Base-by-base conservation (phyloP, 1,140 invertebrate genomes). In the Diachasmimorpha longicaudata region DNA sequence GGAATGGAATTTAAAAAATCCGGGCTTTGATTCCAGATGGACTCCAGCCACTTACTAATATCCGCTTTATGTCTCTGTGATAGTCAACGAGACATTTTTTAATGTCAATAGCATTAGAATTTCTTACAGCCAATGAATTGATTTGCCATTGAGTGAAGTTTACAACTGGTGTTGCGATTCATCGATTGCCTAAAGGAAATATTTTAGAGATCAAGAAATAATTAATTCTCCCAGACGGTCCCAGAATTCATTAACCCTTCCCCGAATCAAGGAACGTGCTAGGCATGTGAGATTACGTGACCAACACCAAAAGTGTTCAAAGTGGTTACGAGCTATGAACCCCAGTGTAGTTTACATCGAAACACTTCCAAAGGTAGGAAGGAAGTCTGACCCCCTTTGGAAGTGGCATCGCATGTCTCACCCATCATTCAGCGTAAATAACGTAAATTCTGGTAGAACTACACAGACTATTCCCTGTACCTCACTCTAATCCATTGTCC, bases 371-470 rank as follows among this genome's bases (percentile, higher is more conserved):
- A 52, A 52, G 58, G 58, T 9, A 63, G 58, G 58, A 63, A 63
- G 58, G 58, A 63, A 23, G 58, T 14, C 19, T 63, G 58, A 52
- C 48, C 48, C 48, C 48, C 16, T 52, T 52, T 19, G 58, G 1
- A 63, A 23, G 23, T 63, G 58, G 58, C 58, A 8, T 63, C 11
- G 58, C 58, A 63, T 63, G 58, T 63, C 58, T 63, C 23, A 63
- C 58, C 58, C 23, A 63, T 63, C 58, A 63, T 63, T 63, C 58
- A 19, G 13, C 58, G 58, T 63, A 63, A 63, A 63, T 63, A 31
- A 63, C 23, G 58, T 63, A 63, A 63, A 63, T 63, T 63, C 23
- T 25, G 14, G 5, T 19, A 11, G 23, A 23, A 23, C 52, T 16
- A 58, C 58, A 63, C 13, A 52, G 58, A 63, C 58, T 25, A 23